Base-by-base conservation (phyloP, 2,888 invertebrate genomes). In the Cheilosia scutellata region DNA sequence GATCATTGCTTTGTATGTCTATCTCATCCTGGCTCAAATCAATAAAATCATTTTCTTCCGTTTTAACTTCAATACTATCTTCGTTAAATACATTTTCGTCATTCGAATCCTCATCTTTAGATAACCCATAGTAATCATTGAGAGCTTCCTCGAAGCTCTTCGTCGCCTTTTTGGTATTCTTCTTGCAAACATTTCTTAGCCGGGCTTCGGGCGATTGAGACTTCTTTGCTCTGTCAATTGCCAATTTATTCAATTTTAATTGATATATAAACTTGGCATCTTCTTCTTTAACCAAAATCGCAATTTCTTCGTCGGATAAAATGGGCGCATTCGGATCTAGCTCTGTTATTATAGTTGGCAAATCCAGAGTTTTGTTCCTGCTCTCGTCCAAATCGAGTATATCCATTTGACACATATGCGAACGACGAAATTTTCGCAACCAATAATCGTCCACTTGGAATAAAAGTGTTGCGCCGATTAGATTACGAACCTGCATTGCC, bases 351-450 rank as follows among this genome's bases (percentile, higher is more conserved):
- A 84, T 79, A 5, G 78, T 20, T n/a, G 49, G 20, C 16, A 84
- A 29, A 27, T 84, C 70, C 6, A 84, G 2, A 2, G 51, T 37
- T 27, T 65, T 40, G 33, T 71, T 49, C 6, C 27, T 20, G 13
- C 27, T 60, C 20, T 71, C 71, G 47, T 58, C 40, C 57, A 70
- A 31, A 27, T 57, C 47, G 20, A 53, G 7, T 7, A 13, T 2
- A 2, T 49, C 58, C 33, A 71, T 20, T 9, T 60, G 60, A 25
- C 2, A 9, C 71, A 71, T 40, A 49, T 71, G 71, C 7, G 71
- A 25, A 9, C n/a, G 57, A 0, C 83, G 74, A 27, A 84, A 84
- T 29, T 75, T 79, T 27, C 83, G 47, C 25, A 84, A 20, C 83
- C 83, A 84, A 47, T 84, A 70, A 7, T 79, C 79, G 5, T 84